These are phyloP conservation scores for Agrypnus murinus DNA, from an alignment of 2,888 invertebrate genomes.

Conservation along the genomic window DNA sequence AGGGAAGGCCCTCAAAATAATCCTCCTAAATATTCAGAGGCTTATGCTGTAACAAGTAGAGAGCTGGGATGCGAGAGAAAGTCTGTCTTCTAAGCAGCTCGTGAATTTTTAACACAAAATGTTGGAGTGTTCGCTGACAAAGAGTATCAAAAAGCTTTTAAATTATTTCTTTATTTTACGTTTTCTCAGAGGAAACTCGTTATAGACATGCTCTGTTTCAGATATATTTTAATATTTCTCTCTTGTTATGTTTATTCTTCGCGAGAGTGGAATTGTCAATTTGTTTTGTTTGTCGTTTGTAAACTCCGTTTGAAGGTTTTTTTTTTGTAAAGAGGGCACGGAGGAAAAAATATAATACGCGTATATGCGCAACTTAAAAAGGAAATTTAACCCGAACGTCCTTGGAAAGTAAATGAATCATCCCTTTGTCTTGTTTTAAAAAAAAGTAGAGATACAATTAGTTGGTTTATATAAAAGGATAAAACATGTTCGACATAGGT, in stretches of 20 bases:
- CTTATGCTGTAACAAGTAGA: constrained; percentile 25
- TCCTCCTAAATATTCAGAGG: constrained; percentile 39
- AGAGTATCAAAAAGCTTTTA: constrained; percentile 35
- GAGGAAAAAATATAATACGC: not conserved
- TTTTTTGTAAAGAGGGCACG: not conserved
- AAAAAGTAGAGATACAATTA: too few species aligned
- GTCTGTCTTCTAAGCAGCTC: constrained; percentile 29
- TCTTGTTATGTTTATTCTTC: constrained; percentile 29
- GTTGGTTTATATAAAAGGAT: too few species aligned
- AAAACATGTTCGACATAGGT: too few species aligned
- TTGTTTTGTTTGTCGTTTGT: constrained; percentile 24
- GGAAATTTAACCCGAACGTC: constrained; percentile 1
- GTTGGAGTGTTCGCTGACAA: constrained; percentile 35
- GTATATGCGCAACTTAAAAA: not conserved
- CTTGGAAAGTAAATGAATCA: constrained; percentile 10
- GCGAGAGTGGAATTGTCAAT: constrained; percentile 26
- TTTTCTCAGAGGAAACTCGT: constrained; percentile 29
- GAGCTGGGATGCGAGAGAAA: constrained; percentile 16
- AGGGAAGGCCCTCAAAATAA: constrained; percentile 19
- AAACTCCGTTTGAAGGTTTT: constrained; percentile 3
- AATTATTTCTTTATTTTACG: constrained; percentile 30
- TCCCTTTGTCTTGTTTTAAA: not conserved
- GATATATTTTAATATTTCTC: constrained; percentile 30
- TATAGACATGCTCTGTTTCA: constrained; percentile 30
- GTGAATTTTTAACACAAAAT: constrained; percentile 34